Evolutionary conservation across 2,113 vertebrate genomes (phyloP).

Genomic region (Apteryx owenii): DNA sequence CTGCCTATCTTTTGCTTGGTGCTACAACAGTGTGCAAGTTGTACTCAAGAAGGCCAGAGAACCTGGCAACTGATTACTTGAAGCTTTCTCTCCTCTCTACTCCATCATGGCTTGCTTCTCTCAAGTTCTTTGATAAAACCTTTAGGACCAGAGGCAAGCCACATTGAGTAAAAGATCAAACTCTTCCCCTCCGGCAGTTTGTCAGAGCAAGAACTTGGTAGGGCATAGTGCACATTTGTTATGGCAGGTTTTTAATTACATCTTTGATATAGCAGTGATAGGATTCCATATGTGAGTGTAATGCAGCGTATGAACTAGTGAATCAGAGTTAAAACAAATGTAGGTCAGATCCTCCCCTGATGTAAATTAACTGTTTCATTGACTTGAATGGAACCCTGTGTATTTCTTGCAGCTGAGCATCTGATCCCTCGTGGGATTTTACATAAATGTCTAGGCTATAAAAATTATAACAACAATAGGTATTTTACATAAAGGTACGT

Average conservation of each 20-base stretch:
- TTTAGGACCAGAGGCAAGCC: conserved; percentile 27
- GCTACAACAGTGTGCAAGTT: neutral
- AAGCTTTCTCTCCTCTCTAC: conserved; percentile 20
- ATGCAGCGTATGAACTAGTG: neutral
- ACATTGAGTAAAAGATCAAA: conserved; percentile 52
- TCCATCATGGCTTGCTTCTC: conserved; percentile 25
- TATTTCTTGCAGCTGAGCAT: neutral
- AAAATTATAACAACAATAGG: neutral
- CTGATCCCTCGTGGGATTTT: neutral
- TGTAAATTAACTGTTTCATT: conserved; percentile 52
- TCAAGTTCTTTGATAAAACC: conserved; percentile 51
- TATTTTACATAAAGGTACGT: neutral
- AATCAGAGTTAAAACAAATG: conserved; percentile 44
- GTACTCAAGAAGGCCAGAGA: neutral
- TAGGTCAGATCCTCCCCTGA: conserved; percentile 61
- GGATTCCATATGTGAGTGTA: conserved; percentile 52
- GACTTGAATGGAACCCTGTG: neutral
- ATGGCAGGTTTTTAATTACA: conserved; percentile 63
- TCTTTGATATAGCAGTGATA: conserved; percentile 45
- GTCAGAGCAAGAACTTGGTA: conserved; percentile 41
- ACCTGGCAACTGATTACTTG: neutral
- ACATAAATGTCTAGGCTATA: neutral
- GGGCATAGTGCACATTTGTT: conserved; percentile 69
- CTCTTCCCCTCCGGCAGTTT: conserved; percentile 52
- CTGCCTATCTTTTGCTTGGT: conserved; percentile 39